phyloP scores from a whole-genome alignment of 92 coral and sea anemone species.

The Bergia sp. region DNA sequence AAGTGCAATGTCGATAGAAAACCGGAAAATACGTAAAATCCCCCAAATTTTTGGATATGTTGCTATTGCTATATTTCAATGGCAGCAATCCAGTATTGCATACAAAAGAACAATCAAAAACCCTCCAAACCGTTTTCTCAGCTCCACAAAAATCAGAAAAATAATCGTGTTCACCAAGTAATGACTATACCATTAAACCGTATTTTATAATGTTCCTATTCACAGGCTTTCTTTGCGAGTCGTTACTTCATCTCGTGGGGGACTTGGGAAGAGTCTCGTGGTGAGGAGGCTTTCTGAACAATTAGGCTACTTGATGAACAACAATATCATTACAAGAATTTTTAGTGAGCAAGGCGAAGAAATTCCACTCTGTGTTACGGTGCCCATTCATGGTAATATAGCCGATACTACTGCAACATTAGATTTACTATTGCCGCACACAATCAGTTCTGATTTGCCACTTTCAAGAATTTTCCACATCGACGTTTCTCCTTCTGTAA shows the following conservation, averaged over 20 bases:
- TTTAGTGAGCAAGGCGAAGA: constrained; percentile 6
- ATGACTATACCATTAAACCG: neutral
- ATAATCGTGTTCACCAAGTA: too few species aligned
- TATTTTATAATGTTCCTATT: neutral
- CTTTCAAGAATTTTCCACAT: constrained; percentile 82
- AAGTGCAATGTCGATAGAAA: too few species aligned
- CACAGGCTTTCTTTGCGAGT: constrained; percentile 78
- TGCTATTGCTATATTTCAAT: too few species aligned
- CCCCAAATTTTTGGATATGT: too few species aligned
- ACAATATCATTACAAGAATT: constrained; percentile 30
- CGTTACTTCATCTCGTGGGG: constrained; percentile 79
- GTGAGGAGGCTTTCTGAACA: constrained; percentile 68
- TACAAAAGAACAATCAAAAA: too few species aligned
- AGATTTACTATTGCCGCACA: constrained; percentile 66
- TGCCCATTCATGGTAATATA: constrained; percentile 75
- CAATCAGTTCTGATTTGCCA: constrained; percentile 71
- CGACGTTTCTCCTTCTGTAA: constrained; percentile 79
- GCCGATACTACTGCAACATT: constrained; percentile 56
- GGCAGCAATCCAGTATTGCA: too few species aligned
- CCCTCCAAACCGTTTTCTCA: too few species aligned
- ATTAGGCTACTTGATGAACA: constrained; percentile 64
- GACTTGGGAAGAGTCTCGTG: constrained; percentile 78
- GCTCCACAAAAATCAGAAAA: too few species aligned
- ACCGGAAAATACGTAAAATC: too few species aligned
- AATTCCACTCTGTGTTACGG: constrained; percentile 54